These are phyloP conservation scores for Cynodonichthys magdalenae DNA, from an alignment of 2,797 vertebrate species.

Conservation along the genomic window DNA sequence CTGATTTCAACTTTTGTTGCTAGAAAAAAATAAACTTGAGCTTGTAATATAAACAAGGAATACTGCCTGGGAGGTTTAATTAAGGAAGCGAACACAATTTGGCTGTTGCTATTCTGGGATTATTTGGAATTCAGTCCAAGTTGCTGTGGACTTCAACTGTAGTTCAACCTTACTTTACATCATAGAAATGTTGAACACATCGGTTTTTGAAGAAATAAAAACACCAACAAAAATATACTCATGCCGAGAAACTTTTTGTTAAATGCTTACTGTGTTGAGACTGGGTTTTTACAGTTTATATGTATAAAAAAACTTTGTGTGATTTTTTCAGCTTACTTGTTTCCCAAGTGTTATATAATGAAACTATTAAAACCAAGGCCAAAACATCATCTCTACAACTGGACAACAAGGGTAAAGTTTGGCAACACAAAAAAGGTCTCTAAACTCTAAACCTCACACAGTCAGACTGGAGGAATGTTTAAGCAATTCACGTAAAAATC, in stretches of 20 bases:
- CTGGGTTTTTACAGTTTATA: background rate
- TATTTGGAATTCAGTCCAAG: slow-evolving; percentile 8
- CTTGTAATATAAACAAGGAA: slow-evolving; percentile 30
- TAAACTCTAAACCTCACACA: slow-evolving; percentile 44
- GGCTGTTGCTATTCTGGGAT: slow-evolving; percentile 11
- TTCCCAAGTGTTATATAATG: slow-evolving; percentile 36
- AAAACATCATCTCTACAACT: slow-evolving; percentile 37
- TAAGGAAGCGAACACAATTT: slow-evolving; percentile 20
- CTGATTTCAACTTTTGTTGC: slow-evolving; percentile 18
- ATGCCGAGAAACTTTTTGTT: slow-evolving; percentile 61
- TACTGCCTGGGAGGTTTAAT: slow-evolving; percentile 25
- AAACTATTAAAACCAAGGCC: slow-evolving; percentile 39
- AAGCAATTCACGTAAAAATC: slow-evolving; percentile 9
- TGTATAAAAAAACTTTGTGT: background rate
- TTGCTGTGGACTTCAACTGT: slow-evolving; percentile 27
- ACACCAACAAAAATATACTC: slow-evolving; percentile 45
- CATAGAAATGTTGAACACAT: slow-evolving; percentile 1
- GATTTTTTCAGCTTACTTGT: background rate
- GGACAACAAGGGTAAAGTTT: slow-evolving; percentile 39
- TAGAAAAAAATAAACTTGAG: slow-evolving; percentile 33
- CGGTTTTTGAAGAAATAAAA: slow-evolving; percentile 31
- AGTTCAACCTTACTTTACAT: slow-evolving; percentile 8
- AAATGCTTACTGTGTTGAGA: slow-evolving; percentile 50
- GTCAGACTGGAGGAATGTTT: slow-evolving; percentile 31
- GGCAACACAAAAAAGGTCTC: slow-evolving; percentile 47